phyloP scores from a whole-genome alignment of 1,140 invertebrate genomes.

The Oscheius sp. region DNA sequence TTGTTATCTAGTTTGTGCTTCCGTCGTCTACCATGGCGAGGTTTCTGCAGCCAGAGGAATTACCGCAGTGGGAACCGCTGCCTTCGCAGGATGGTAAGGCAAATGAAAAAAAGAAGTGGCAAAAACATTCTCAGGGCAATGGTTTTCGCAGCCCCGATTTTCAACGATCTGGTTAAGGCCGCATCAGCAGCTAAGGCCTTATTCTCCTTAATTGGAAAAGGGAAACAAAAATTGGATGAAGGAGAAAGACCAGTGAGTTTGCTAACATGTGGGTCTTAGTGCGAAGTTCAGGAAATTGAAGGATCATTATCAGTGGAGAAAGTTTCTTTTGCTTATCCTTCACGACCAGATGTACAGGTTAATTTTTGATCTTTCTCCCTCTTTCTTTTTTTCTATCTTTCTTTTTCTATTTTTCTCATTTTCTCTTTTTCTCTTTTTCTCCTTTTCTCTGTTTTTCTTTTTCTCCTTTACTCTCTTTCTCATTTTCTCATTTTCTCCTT shows the following conservation, averaged over 20 bases:
- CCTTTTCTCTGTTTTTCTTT: no score
- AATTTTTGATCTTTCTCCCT: no score
- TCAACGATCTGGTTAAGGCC: neutral
- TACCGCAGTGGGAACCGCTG: neutral
- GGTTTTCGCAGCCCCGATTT: neutral
- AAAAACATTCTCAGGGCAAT: neutral
- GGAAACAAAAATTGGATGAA: neutral
- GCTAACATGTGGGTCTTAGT: neutral
- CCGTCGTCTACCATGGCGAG: constrained; percentile 9
- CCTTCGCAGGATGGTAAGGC: neutral
- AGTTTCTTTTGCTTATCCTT: constrained; percentile 62
- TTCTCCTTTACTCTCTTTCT: no score
- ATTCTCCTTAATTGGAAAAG: neutral
- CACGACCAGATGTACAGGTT: constrained; percentile 60
- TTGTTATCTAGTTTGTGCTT: constrained; percentile 7
- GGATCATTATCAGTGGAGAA: constrained; percentile 57
- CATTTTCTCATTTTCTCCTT: no score
- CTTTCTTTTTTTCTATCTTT: no score
- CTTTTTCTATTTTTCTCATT: no score
- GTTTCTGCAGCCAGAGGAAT: neutral
- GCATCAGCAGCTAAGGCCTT: neutral
- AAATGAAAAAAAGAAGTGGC: neutral
- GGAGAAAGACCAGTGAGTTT: neutral
- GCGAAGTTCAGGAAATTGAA: neutral
- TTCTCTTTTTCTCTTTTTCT: no score